Evolutionary conservation across 2,797 vertebrate genomes (phyloP), one percentile per base, ranked within the genome.

Genomic region (Poliocrania exsul): DNA sequence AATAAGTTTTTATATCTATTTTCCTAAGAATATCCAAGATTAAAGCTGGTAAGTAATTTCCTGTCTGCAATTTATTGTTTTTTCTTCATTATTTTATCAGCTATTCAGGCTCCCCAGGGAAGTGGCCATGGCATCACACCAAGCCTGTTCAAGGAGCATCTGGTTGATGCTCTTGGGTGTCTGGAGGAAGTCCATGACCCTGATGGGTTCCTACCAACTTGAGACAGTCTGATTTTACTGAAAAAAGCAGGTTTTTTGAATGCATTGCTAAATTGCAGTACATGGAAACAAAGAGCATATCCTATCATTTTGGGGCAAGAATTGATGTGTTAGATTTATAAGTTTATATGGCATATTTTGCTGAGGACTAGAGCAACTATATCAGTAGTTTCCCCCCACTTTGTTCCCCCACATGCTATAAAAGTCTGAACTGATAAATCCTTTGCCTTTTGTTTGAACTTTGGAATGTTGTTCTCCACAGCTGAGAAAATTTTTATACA

Each of bases 121-220:
- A 57, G 54, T 6, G 31, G 3, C 33, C 35, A 17, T 0, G 0
- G 50, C 56, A 61, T 61, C 58, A 40, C 38, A 26, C 33, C 25
- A 18, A 61, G 17, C 12, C 92, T 60, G 49, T 7, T 70, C 50
- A 15, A 4, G 64, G 15, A 58, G 38, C 13, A 14, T 29, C 60
- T 38, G 81, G 40, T 3, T 3, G 1, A 21, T n/a, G 37, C 19
- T 26, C 21, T n/a, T 5, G 14, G 38, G 31, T 18, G 3, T 6
- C 13, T 13, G 26, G 29, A 4, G 69, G 58, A 51, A 23, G n/a
- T 70, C 7, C 0, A 0, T 29, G 8, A 15, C 25, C 14, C 11
- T 16, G 9, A 9, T 3, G 24, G 26, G 5, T 40, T 49, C 38
- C 25, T 77, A 50, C 71, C 33, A 60, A 5, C 23, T 47, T 2